A percentile compares a stretch with the other conserved stretches of the same genome.
phyloP scores from a whole-genome alignment of 2,888 invertebrate species.

The Pandemis corylana region DNA sequence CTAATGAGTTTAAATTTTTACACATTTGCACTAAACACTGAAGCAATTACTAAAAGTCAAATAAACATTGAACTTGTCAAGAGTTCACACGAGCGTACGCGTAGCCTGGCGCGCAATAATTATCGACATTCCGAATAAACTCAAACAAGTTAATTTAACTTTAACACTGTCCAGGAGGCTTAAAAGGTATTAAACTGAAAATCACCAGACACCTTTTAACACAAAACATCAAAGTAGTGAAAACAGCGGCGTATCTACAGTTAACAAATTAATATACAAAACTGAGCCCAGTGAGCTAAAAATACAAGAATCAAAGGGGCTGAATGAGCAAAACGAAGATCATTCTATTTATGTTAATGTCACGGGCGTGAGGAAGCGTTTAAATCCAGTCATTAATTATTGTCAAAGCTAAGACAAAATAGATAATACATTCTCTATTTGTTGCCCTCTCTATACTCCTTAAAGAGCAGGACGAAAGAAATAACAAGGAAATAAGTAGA shows the following conservation, averaged over 20 bases:
- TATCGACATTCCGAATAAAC: constrained; percentile 8
- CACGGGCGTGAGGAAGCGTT: constrained; percentile 86
- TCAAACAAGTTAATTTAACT: constrained; percentile 55
- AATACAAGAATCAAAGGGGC: constrained; percentile 84
- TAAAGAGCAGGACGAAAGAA: constrained; percentile 78
- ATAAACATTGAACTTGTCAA: constrained; percentile 10
- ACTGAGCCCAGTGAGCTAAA: constrained; percentile 77
- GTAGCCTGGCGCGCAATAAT: not conserved
- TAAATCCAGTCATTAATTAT: constrained; percentile 85
- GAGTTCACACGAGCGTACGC: not conserved
- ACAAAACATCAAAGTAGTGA: constrained; percentile 80
- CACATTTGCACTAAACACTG: not conserved
- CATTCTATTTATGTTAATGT: constrained; percentile 85
- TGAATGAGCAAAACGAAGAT: constrained; percentile 74
- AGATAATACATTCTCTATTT: constrained; percentile 83
- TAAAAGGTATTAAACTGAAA: constrained; percentile 71
- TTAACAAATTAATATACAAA: constrained; percentile 82
- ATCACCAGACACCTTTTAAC: constrained; percentile 77
- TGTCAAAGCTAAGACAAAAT: constrained; percentile 83
- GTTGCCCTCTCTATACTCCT: constrained; percentile 71
- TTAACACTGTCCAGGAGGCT: constrained; percentile 61
- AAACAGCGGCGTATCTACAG: constrained; percentile 66
- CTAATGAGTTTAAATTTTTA: not conserved
- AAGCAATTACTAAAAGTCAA: constrained; percentile 18
- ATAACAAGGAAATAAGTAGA: constrained; percentile 77